Conservation (phyloP, 92 coral and sea anemone species). For the Heteractis magnifica region DNA sequence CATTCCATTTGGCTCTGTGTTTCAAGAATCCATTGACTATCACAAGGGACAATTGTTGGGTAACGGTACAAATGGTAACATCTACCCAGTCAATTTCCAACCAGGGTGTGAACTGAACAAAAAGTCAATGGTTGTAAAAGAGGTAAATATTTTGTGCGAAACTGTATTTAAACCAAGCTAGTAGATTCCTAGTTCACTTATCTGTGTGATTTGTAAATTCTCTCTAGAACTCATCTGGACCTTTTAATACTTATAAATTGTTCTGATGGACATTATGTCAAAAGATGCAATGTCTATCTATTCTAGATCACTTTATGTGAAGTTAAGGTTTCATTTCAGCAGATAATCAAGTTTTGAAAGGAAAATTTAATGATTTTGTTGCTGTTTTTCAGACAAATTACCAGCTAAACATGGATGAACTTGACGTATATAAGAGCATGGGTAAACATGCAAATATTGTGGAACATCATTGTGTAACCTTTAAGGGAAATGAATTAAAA, state of each 20-base stretch:
- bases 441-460: constrained; percentile 69
- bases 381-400: constrained; percentile 34
- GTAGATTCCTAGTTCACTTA: too few species aligned
- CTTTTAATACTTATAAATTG: too few species aligned
- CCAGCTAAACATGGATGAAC: constrained; percentile 36
- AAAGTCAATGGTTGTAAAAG: constrained; percentile 57
- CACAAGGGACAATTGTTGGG: constrained; percentile 42
- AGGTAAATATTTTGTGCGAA: constrained; percentile 23
- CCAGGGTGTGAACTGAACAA: constrained; percentile 12
- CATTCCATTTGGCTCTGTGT: constrained; percentile 1
- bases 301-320: too few species aligned
- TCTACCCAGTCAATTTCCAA: constrained; percentile 25
- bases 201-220: not conserved
- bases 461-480: constrained; percentile 46
- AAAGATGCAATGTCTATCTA: too few species aligned
- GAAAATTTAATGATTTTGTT: not conserved
- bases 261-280: too few species aligned
- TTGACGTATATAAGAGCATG: constrained; percentile 49
- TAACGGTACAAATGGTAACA: constrained; percentile 58
- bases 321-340: too few species aligned
- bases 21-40: constrained; percentile 50
- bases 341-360: too few species aligned
- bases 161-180: not conserved
- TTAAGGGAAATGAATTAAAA: constrained; percentile 33
- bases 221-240: not conserved